Base-by-base conservation (phyloP, 2,113 vertebrate species). In the Protobothrops flavoviridis region DNA sequence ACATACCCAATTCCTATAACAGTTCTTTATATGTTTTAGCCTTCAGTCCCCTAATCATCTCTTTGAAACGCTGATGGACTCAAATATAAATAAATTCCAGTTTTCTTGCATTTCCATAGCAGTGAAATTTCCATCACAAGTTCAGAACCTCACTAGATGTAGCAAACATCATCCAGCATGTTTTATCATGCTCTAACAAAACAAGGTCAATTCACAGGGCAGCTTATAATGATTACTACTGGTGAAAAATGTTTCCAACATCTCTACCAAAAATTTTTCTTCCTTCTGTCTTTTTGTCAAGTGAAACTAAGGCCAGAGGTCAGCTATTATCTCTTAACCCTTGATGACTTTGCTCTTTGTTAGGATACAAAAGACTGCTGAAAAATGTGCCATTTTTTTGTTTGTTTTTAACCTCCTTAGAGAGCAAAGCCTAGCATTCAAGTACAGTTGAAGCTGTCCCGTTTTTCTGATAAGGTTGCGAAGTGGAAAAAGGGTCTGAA, bases 101-200 rank as follows among this genome's bases (percentile, higher is more conserved):
- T 21, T 53, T 81, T 43, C 88, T 85, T 3, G 92, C 8, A 29
- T 45, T 56, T 86, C 15, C 1, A 0, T 20, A 39, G 33, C 69
- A 81, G 53, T 86, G 87, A 64, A 89, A 69, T 81, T 92, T 91
- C 92, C 26, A 33, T 56, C 17, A 43, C 29, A 91, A 85, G 11
- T 85, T 64, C 89, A 89, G 95, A 15, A 45, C 24, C n/a, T 87
- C 0, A 15, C 86, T 64, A 95, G 53, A 20, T 87, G 9, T 1
- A 64, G 89, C 92, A 9, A 85, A 89, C 89, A 92, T 53, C 81
- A 1, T 92, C 57, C 87, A 20, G 12, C 2, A 26, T 33, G 48
- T 12, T 0, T 61, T 74, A 94, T 81, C 55, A 2, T 15, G 87
- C 74, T 90, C 50, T 74, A 95, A 92, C 5, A 93, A 92, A 96